These are phyloP conservation scores for Achroia grisella DNA, from an alignment of 1,140 invertebrate species.

Conservation along the genomic window DNA sequence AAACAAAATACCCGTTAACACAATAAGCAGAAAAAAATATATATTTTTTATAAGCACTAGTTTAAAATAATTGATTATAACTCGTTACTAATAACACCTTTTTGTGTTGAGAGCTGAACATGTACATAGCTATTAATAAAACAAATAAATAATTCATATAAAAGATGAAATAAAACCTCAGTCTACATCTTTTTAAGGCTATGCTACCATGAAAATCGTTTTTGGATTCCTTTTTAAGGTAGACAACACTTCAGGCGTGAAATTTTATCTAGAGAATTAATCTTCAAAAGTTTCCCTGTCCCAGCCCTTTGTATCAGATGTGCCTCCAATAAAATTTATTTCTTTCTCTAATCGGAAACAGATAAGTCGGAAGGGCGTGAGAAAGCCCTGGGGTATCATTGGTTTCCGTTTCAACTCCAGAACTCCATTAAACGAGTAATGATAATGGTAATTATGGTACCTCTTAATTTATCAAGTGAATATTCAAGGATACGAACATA, in stretches of 20 bases:
- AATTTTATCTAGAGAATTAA: constrained; percentile 70
- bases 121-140: no score
- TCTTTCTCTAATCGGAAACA: constrained; percentile 34
- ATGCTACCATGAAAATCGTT: constrained; percentile 30
- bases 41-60: no score
- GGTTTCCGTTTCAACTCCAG: constrained; percentile 15
- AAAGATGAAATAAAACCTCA: neutral
- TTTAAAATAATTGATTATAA: no score
- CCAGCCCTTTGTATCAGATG: constrained; percentile 46
- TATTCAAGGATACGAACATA: neutral
- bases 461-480: constrained; percentile 2
- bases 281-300: constrained; percentile 45
- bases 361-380: constrained; percentile 27
- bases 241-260: constrained; percentile 51
- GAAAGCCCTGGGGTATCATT: constrained; percentile 20
- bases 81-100: no score
- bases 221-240: constrained; percentile 25
- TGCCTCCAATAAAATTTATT: constrained; percentile 48
- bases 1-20: no score
- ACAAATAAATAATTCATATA: no score
- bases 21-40: no score
- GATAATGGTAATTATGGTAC: constrained; percentile 3
- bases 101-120: no score
- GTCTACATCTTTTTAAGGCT: constrained; percentile 24
- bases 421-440: constrained; percentile 1